These are phyloP conservation scores for Anabacerthia variegaticeps DNA, from an alignment of 2,797 vertebrate species.

Conservation along the genomic window DNA sequence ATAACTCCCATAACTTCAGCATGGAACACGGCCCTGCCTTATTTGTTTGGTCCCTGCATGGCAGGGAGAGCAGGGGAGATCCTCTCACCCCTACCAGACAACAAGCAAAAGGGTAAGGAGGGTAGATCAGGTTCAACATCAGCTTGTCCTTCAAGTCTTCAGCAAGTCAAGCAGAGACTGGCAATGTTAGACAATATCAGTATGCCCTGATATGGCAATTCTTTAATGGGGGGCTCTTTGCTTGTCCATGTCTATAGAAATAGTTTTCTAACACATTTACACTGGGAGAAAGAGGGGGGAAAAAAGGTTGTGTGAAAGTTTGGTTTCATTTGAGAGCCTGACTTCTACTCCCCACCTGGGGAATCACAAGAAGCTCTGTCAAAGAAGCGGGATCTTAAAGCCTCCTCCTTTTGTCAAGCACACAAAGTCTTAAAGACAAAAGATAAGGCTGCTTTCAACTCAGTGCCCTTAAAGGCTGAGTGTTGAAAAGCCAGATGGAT, in stretches of 20 bases:
- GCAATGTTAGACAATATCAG: neutral
- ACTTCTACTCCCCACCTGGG: neutral
- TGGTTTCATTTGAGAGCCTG: neutral
- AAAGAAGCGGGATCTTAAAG: neutral
- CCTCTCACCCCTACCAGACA: neutral
- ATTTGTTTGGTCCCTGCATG: neutral
- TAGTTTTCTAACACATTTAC: neutral
- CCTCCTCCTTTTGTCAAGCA: neutral
- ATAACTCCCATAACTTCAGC: slow-evolving; percentile 25
- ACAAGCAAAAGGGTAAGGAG: neutral
- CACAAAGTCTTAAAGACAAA: neutral
- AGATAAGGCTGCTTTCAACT: neutral
- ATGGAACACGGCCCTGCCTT: neutral
- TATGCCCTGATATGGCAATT: neutral
- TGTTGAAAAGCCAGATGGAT: neutral
- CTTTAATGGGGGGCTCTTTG: neutral
- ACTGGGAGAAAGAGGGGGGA: neutral
- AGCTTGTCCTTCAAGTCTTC: neutral
- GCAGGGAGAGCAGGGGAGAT: neutral
- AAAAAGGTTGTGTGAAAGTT: neutral
- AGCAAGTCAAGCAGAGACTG: neutral
- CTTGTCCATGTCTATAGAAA: accelerated
- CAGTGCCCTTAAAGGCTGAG: neutral
- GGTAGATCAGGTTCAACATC: neutral
- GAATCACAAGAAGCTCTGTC: neutral